Percentiles rank a stretch among this genome's conserved stretches.
Conservation (phyloP, 2,113 vertebrate genomes). For the Serinus canaria region DNA sequence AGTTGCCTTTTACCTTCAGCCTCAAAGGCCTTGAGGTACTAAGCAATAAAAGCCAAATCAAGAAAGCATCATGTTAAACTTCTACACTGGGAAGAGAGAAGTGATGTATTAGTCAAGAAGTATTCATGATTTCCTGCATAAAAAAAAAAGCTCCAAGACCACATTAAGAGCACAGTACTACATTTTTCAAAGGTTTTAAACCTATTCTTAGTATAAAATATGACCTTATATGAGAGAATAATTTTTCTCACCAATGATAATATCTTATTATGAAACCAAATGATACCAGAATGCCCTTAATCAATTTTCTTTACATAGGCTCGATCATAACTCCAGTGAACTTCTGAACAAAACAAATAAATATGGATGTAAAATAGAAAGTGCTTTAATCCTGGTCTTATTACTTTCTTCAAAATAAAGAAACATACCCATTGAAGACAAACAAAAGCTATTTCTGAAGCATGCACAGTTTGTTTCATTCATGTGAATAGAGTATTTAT, state of each 20-base stretch:
- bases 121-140: not conserved
- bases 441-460: conserved; percentile 63
- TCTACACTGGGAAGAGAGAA: not conserved
- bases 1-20: not conserved
- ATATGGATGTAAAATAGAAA: not conserved
- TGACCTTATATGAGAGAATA: not conserved
- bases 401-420: conserved; percentile 61
- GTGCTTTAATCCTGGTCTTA: conserved; percentile 23
- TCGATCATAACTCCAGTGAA: not conserved
- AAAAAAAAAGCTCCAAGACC: not conserved
- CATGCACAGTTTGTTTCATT: conserved; percentile 59
- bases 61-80: not conserved
- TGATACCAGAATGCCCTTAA: not conserved
- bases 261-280: not conserved
- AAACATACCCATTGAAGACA: conserved; percentile 21
- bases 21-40: not conserved
- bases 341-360: conserved; percentile 7
- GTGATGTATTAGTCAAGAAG: not conserved
- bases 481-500: conserved; percentile 64
- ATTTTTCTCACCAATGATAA: not conserved
- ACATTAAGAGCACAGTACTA: not conserved
- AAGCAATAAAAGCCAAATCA: not conserved
- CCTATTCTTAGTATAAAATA: not conserved
- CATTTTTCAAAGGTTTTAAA: not conserved
- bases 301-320: not conserved